A percentile compares a stretch with the other conserved stretches of the same genome.
phyloP scores from a whole-genome alignment of 2,797 vertebrate genomes.

The Onychomys arenicola region DNA sequence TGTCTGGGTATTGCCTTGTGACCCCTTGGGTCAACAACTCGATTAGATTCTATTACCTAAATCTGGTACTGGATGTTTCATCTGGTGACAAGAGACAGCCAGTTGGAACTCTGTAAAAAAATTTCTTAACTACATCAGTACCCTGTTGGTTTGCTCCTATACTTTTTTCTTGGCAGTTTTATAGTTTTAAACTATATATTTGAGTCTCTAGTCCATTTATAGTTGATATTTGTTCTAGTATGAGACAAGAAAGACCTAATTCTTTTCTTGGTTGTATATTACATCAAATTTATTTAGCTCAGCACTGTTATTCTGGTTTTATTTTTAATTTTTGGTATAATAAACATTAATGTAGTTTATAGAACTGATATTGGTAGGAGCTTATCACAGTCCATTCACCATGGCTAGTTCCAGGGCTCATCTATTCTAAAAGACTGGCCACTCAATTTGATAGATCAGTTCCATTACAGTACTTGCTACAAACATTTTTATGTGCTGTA shows the following conservation, averaged over 20 bases:
- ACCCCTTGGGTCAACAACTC: too few relatives aligned
- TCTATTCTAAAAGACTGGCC: slow-evolving; percentile 23
- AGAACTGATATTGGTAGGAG: not conserved
- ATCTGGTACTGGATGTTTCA: not conserved
- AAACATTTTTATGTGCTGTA: slow-evolving; percentile 17
- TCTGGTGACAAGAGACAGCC: not conserved
- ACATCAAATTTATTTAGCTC: not conserved
- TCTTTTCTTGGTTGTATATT: not conserved
- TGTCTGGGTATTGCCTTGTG: not conserved
- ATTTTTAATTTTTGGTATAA: not conserved
- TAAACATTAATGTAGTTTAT: slow-evolving; percentile 1
- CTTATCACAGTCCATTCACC: slow-evolving; percentile 45
- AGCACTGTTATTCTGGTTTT: not conserved
- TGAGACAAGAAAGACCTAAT: not conserved
- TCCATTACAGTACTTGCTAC: slow-evolving; percentile 2
- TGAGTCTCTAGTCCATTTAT: not conserved
- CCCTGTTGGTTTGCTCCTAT: not conserved
- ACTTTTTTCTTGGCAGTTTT: not conserved
- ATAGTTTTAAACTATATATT: not conserved
- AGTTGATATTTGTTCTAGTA: not conserved
- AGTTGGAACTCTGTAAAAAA: not conserved
- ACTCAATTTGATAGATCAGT: slow-evolving; percentile 46
- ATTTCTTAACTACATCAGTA: not conserved
- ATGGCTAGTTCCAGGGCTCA: not conserved
- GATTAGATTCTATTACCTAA: not conserved